These are phyloP conservation scores for Drosophila elegans DNA, from an alignment of 1,140 invertebrate genomes.

Conservation along the genomic window DNA sequence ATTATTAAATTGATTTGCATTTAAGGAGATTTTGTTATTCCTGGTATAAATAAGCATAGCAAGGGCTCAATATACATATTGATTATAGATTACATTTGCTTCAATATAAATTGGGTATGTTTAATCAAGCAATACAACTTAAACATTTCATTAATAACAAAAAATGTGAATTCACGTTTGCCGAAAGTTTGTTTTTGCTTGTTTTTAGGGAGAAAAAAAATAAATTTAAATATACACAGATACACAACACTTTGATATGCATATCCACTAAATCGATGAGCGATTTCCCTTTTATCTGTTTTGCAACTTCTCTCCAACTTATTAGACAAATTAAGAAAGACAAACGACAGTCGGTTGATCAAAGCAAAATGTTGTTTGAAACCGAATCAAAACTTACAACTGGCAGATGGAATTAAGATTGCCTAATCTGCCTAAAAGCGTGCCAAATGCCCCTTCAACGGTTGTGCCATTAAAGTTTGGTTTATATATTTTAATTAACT, in stretches of 20 bases:
- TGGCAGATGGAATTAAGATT: slow-evolving; percentile 56
- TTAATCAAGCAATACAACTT: too few relatives aligned
- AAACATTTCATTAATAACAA: too few relatives aligned
- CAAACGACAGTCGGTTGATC: slow-evolving; percentile 8
- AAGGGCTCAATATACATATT: too few relatives aligned
- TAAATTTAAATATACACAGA: neutral
- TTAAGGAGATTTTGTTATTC: too few relatives aligned
- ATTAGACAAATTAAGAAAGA: slow-evolving; percentile 14
- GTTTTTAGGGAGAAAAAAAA: too few relatives aligned
- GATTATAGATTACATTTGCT: too few relatives aligned
- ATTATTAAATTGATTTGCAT: too few relatives aligned
- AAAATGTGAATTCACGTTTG: too few relatives aligned
- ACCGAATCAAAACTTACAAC: slow-evolving; percentile 54
- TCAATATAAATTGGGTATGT: too few relatives aligned
- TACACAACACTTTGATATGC: neutral
- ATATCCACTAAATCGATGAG: too few relatives aligned
- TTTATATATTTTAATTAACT: slow-evolving; percentile 57
- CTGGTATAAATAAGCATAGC: too few relatives aligned
- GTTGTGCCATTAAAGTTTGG: slow-evolving; percentile 42
- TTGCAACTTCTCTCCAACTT: neutral
- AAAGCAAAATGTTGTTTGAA: slow-evolving; percentile 14
- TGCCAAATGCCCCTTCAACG: slow-evolving; percentile 54
- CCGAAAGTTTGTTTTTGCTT: too few relatives aligned
- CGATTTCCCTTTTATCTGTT: neutral
- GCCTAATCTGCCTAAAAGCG: slow-evolving; percentile 37